A percentile compares a stretch with the other conserved stretches of the same genome.
Evolutionary conservation across 2,797 vertebrate genomes (phyloP).

Genomic region (Phylloscopus collybita): DNA sequence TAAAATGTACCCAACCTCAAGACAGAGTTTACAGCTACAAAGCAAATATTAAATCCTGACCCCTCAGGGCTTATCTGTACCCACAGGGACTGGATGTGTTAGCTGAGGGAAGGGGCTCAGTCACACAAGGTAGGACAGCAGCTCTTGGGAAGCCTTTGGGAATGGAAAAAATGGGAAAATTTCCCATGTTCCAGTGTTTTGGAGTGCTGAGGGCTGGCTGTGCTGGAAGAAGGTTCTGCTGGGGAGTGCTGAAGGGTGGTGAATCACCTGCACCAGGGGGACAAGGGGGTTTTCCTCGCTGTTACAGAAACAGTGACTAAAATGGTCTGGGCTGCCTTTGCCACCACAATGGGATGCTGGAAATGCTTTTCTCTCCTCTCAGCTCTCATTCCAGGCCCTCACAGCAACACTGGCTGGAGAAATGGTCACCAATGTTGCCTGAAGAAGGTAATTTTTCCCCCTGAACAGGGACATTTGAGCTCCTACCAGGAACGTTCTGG

Average conservation of each 20-base stretch:
- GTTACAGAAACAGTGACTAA: background rate
- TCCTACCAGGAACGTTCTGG: background rate
- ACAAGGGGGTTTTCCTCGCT: background rate
- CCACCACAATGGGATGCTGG: background rate
- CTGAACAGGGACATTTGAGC: background rate
- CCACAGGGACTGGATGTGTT: rapidly evolving
- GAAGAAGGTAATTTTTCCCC: background rate
- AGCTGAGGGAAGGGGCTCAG: background rate
- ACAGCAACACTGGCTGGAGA: background rate
- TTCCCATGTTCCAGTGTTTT: background rate
- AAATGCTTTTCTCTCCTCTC: background rate
- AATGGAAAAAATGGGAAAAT: background rate
- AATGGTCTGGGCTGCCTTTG: background rate
- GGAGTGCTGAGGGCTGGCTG: background rate
- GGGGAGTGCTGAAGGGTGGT: background rate
- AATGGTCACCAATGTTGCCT: background rate
- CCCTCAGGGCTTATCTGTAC: background rate
- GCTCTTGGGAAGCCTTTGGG: background rate
- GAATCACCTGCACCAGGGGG: background rate
- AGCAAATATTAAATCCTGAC: background rate
- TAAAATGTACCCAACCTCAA: background rate
- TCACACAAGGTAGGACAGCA: background rate
- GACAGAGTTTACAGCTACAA: background rate
- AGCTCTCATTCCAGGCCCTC: background rate
- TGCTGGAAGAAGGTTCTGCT: background rate